phyloP scores from a whole-genome alignment of 2,797 vertebrate genomes.

The Cirrhinus molitorella region DNA sequence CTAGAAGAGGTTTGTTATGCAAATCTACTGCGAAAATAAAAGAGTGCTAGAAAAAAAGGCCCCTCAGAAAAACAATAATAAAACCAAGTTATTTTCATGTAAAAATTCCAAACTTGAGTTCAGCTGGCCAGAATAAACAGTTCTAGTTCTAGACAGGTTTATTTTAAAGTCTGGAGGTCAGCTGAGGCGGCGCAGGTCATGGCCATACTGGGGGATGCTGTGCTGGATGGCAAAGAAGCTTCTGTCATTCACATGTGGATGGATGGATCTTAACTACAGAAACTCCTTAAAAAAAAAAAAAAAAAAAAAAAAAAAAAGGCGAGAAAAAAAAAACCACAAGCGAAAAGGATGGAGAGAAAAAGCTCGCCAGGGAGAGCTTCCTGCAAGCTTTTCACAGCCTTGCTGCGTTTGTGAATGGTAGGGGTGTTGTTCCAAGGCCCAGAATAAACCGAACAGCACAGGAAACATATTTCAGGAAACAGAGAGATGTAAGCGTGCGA shows the following conservation, averaged over 20 bases:
- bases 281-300: constrained; percentile 20
- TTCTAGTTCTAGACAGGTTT: neutral
- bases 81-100: neutral
- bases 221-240: neutral
- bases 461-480: constrained; percentile 23
- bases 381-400: constrained; percentile 47
- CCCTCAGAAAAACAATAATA: neutral
- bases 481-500: neutral
- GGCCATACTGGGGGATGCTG: neutral
- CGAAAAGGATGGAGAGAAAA: constrained; percentile 9
- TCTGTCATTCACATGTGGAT: constrained; percentile 23
- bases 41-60: neutral
- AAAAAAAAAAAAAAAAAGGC: neutral
- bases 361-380: constrained; percentile 28
- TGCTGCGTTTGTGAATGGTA: constrained; percentile 34
- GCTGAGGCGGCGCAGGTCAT: neutral
- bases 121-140: neutral
- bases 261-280: constrained; percentile 10
- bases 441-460: constrained; percentile 15
- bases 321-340: neutral
- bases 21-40: neutral
- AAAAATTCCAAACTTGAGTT: neutral
- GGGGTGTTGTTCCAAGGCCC: constrained; percentile 12
- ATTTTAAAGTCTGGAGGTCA: constrained; percentile 12
- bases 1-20: neutral